These are phyloP conservation scores for Lasioglossum vierecki DNA, from an alignment of 2,888 invertebrate species.

Conservation along the genomic window DNA sequence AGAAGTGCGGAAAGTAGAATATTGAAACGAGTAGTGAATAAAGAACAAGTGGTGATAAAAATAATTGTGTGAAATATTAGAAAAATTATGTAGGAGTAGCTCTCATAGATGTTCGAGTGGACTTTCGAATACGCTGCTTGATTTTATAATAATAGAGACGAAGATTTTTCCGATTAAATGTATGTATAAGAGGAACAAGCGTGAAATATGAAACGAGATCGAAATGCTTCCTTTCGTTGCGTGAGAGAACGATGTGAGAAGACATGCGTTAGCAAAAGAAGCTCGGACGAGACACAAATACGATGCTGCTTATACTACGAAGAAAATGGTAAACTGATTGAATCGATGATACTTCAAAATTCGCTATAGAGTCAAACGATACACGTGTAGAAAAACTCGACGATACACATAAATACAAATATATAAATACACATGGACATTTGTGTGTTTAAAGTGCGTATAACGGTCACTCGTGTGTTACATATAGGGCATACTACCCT, in stretches of 20 bases:
- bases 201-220: not conserved
- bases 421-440: constrained; percentile 26
- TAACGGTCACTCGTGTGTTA: constrained; percentile 50
- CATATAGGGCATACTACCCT: constrained; percentile 37
- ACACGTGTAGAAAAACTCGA: constrained; percentile 28
- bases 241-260: constrained; percentile 19
- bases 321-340: constrained; percentile 10
- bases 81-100: not conserved
- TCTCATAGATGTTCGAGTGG: not conserved
- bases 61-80: not conserved
- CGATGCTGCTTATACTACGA: constrained; percentile 17
- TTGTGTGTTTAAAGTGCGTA: constrained; percentile 39
- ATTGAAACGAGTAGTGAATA: not conserved
- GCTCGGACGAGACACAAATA: constrained; percentile 39
- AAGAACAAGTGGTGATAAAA: not conserved
- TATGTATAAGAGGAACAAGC: not conserved
- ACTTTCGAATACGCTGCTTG: not conserved
- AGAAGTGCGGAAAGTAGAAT: not conserved
- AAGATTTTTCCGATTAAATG: not conserved
- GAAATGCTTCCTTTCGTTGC: constrained; percentile 20
- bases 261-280: constrained; percentile 57
- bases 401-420: constrained; percentile 3
- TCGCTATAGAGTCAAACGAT: constrained; percentile 12
- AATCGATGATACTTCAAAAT: constrained; percentile 24
- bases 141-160: not conserved